Conservation (phyloP, 2,888 invertebrate genomes). For the Watsonalla cultraria region DNA sequence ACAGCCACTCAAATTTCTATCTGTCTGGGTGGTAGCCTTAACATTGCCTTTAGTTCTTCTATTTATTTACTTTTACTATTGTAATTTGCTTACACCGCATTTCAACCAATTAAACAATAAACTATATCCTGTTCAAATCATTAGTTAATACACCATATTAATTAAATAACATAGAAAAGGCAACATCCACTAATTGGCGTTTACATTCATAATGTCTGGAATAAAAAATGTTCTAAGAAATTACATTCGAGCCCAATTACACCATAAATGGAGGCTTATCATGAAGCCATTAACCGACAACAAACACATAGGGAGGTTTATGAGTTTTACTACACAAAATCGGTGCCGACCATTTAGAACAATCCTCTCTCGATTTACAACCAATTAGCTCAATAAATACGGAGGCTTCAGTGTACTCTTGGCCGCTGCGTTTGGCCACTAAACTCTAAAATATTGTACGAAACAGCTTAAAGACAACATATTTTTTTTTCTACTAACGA, state of each 20-base stretch:
- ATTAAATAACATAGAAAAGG: constrained; percentile 18
- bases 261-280: constrained; percentile 67
- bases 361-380: constrained; percentile 67
- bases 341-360: constrained; percentile 65
- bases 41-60: too few species aligned
- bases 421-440: constrained; percentile 35
- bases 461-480: neutral
- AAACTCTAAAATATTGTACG: constrained; percentile 12
- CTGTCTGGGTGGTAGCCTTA: too few species aligned
- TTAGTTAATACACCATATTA: too few species aligned
- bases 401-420: constrained; percentile 46
- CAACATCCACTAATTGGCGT: constrained; percentile 55
- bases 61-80: too few species aligned
- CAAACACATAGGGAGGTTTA: constrained; percentile 70
- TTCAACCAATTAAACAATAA: too few species aligned
- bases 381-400: constrained; percentile 74
- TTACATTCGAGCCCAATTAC: constrained; percentile 61
- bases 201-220: constrained; percentile 66
- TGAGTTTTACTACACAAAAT: constrained; percentile 74
- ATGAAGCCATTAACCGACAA: constrained; percentile 66
- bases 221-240: constrained; percentile 50
- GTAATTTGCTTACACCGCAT: too few species aligned
- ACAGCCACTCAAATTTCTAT: too few species aligned
- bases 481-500: too few species aligned
- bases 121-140: too few species aligned